phyloP scores from a whole-genome alignment of 1,140 invertebrate species.

The Drosophila sulfurigaster region DNA sequence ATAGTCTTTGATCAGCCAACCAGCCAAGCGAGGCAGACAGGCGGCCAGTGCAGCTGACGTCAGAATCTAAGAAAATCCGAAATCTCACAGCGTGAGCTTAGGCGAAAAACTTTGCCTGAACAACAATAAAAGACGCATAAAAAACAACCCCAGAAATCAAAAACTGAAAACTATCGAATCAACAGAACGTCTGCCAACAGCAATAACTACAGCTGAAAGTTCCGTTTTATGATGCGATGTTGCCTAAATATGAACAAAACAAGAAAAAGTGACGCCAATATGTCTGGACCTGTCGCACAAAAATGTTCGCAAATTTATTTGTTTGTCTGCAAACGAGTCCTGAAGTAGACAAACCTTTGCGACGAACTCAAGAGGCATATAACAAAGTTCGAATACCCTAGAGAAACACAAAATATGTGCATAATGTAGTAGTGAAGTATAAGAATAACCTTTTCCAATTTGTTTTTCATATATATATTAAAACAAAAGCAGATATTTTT shows the following conservation, averaged over 20 bases:
- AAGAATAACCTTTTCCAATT: too few species aligned
- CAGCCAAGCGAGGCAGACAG: constrained; percentile 9
- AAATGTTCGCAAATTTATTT: constrained; percentile 69
- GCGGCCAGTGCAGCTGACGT: constrained; percentile 58
- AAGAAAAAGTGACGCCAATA: constrained; percentile 63
- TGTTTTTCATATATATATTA: too few species aligned
- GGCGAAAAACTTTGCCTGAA: constrained; percentile 59
- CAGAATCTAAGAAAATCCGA: constrained; percentile 55
- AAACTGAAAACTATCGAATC: constrained; percentile 70
- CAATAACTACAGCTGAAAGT: constrained; percentile 51
- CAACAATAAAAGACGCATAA: constrained; percentile 32
- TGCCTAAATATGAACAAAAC: constrained; percentile 65
- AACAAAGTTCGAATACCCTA: constrained; percentile 22
- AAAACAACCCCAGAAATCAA: constrained; percentile 55
- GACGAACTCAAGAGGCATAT: not conserved
- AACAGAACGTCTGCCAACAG: constrained; percentile 37
- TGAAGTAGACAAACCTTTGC: constrained; percentile 35
- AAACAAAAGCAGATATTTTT: too few species aligned
- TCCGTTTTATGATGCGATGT: constrained; percentile 72
- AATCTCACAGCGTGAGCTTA: constrained; percentile 52
- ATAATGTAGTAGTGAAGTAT: too few species aligned
- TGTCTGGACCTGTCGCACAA: constrained; percentile 66
- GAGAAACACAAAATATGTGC: not conserved
- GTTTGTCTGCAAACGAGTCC: constrained; percentile 47
- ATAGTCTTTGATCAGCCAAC: constrained; percentile 28